Conservation (phyloP, 2,797 vertebrate genomes). For the Dendrocincla tyrannina region DNA sequence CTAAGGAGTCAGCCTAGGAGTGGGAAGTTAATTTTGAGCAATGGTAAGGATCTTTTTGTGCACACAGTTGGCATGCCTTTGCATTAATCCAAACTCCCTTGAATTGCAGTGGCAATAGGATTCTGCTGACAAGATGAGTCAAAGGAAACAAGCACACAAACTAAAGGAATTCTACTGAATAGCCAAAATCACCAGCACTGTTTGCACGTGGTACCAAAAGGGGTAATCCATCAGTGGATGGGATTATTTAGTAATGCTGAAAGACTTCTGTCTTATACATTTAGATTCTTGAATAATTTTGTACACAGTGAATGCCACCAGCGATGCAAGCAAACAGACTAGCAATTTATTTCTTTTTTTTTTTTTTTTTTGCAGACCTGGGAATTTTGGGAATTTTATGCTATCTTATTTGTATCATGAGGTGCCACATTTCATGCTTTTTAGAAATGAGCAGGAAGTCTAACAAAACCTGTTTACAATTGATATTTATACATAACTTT, state of each 20-base stretch:
- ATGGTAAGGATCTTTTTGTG: neutral
- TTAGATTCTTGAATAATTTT: neutral
- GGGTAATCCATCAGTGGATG: neutral
- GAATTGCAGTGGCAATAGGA: neutral
- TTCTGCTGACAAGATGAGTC: neutral
- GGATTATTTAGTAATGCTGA: neutral
- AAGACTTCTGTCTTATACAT: neutral
- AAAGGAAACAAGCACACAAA: neutral
- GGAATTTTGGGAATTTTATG: neutral
- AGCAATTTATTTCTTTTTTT: neutral
- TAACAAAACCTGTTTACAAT: neutral
- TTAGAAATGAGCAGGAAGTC: neutral
- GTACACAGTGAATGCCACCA: neutral
- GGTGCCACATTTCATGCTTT: neutral
- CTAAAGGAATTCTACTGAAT: neutral
- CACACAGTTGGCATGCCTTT: neutral
- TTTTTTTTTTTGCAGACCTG: neutral
- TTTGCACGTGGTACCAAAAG: neutral
- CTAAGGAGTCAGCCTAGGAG: neutral
- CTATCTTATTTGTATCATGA: neutral
- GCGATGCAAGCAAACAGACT: neutral
- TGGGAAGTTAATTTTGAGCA: neutral
- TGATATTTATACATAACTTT: neutral
- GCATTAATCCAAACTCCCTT: neutral
- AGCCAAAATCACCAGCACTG: neutral